A percentile compares a stretch with the other conserved stretches of the same genome.
These are phyloP conservation scores for Proisotoma minuta DNA, from an alignment of 2,888 invertebrate genomes.

Conservation along the genomic window DNA sequence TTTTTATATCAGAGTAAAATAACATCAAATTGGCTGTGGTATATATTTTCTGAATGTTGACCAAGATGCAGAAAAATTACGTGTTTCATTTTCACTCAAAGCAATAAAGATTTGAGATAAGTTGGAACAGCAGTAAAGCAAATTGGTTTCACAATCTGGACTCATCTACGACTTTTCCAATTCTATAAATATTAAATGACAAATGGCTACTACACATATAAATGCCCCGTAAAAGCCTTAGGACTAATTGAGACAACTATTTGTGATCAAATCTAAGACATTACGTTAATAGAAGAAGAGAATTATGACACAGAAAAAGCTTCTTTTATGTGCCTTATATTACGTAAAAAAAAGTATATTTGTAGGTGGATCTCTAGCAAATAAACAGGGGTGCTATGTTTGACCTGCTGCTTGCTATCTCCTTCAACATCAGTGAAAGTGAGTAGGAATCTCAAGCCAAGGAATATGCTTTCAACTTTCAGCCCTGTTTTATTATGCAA, in stretches of 20 bases:
- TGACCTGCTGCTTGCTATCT: background rate
- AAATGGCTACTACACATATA: background rate
- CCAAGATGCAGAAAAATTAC: background rate
- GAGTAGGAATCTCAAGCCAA: conserved; percentile 1
- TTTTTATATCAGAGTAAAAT: too few relatives aligned
- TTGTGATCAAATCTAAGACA: background rate
- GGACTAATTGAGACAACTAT: background rate
- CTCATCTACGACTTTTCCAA: background rate
- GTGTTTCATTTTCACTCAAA: background rate
- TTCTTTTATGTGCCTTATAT: too few relatives aligned
- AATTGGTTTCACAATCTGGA: conserved; percentile 2
- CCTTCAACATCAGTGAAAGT: background rate
- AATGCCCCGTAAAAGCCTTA: background rate
- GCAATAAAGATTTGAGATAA: conserved; percentile 13
- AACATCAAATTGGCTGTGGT: too few relatives aligned
- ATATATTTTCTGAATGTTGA: too few relatives aligned
- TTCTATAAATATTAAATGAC: conserved; percentile 3
- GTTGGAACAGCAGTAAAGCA: conserved; percentile 4
- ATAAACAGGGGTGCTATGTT: background rate
- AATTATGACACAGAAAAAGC: too few relatives aligned
- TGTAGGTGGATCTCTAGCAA: too few relatives aligned
- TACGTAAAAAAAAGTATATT: too few relatives aligned
- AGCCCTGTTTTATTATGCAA: conserved; percentile 4
- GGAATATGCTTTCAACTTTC: background rate
- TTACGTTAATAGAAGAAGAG: background rate